phyloP scores from a whole-genome alignment of 2,888 invertebrate genomes.

The Phyto melanocephala region DNA sequence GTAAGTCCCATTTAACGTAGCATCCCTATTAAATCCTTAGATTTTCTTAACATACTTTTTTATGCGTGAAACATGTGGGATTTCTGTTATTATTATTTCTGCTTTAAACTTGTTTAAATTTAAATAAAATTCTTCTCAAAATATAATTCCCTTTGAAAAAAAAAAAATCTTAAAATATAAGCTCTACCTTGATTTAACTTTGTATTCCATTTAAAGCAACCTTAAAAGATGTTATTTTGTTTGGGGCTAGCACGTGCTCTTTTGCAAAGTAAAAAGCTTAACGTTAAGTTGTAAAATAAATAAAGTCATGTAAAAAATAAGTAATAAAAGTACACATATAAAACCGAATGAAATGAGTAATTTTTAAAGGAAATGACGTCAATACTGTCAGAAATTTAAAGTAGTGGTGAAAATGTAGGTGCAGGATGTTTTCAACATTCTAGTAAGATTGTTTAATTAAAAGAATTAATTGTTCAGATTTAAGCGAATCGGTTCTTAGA shows the following conservation, averaged over 20 bases:
- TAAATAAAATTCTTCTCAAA: not conserved
- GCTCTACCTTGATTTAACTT: not conserved
- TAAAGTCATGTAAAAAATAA: not conserved
- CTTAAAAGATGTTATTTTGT: not conserved
- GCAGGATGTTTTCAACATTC: no score
- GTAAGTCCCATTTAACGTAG: constrained; percentile 7
- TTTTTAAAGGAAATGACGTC: not conserved
- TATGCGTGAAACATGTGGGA: no score
- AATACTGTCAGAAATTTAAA: not conserved
- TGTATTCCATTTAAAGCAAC: not conserved
- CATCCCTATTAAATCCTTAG: no score
- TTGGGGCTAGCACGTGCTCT: not conserved
- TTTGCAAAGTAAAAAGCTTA: not conserved
- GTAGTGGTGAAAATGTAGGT: not conserved
- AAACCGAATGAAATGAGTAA: not conserved
- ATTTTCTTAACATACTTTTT: no score
- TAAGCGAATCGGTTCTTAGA: no score
- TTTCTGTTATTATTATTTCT: no score
- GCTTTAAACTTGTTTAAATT: not conserved
- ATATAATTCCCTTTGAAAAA: not conserved
- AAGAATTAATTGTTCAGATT: no score
- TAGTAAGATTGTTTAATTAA: no score
- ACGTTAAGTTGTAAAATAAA: not conserved
- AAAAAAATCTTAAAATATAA: not conserved
- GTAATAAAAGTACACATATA: not conserved